phyloP scores from a whole-genome alignment of 2,888 invertebrate species.

The Acleris holmiana region DNA sequence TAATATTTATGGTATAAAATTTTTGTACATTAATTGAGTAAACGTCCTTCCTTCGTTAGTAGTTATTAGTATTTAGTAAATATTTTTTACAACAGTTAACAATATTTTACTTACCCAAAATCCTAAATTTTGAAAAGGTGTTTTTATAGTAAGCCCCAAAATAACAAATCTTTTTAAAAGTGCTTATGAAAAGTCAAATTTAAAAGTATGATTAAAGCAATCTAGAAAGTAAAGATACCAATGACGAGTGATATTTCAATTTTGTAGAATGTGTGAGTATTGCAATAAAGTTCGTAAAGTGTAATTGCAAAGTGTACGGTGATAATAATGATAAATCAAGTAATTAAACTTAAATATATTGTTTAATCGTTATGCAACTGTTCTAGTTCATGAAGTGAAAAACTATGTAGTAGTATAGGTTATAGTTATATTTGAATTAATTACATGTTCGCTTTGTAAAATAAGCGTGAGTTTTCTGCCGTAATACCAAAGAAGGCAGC shows the following conservation, averaged over 20 bases:
- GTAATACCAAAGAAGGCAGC: no score
- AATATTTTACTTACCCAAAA: conserved; percentile 21
- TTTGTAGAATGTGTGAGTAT: not conserved
- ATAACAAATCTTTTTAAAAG: not conserved
- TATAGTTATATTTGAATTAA: no score
- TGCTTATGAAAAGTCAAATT: not conserved
- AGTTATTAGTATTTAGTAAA: no score
- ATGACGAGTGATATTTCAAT: not conserved
- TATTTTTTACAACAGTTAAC: not conserved
- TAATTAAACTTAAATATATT: not conserved
- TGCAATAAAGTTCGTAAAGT: not conserved
- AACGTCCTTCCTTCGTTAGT: no score
- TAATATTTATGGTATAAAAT: no score
- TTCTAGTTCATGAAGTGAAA: no score
- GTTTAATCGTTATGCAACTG: no score
- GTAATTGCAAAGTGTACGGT: not conserved
- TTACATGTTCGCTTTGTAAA: no score
- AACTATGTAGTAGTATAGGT: no score
- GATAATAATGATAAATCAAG: not conserved
- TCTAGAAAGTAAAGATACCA: conserved; percentile 2
- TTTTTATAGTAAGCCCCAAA: not conserved
- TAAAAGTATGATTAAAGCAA: conserved; percentile 12
- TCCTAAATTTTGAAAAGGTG: conserved; percentile 11
- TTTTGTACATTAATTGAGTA: no score
- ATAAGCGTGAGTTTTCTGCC: no score